These are phyloP conservation scores for Oreotragus oreotragus DNA, from an alignment of 2,113 vertebrate species.

Conservation along the genomic window DNA sequence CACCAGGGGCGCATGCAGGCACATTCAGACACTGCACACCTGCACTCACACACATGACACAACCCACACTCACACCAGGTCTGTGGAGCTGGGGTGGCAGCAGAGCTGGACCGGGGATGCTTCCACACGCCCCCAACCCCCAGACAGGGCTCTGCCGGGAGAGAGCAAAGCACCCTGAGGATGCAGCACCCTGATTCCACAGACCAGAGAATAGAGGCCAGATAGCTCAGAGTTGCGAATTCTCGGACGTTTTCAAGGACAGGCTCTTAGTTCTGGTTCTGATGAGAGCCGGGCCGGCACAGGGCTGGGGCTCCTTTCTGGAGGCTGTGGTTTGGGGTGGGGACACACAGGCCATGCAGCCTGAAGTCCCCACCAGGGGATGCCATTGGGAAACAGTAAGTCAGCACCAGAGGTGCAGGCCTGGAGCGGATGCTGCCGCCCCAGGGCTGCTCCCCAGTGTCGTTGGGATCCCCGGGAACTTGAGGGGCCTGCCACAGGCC, in stretches of 20 bases:
- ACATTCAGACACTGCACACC: neutral
- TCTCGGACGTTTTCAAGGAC: neutral
- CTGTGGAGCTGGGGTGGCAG: neutral
- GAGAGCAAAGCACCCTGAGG: neutral
- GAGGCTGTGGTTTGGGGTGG: accelerated
- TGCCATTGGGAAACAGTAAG: neutral
- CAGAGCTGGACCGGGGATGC: neutral
- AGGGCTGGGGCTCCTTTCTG: neutral
- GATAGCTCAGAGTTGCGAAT: neutral
- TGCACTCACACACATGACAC: neutral
- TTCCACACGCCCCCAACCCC: neutral
- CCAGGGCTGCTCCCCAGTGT: accelerated
- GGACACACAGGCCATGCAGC: neutral
- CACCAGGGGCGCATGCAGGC: accelerated
- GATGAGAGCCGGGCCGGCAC: accelerated
- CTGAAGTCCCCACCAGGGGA: neutral
- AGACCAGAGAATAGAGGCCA: neutral
- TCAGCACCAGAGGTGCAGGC: accelerated
- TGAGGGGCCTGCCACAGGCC: neutral
- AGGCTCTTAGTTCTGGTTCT: neutral
- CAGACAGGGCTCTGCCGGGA: no score
- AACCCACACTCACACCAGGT: accelerated
- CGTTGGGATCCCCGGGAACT: neutral
- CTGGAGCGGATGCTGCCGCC: accelerated
- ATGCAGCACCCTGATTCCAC: neutral